Percentiles rank a stretch among this genome's conserved stretches.
These are phyloP conservation scores for Crotalus helleri DNA, from an alignment of 2,113 vertebrate genomes.

Conservation along the genomic window DNA sequence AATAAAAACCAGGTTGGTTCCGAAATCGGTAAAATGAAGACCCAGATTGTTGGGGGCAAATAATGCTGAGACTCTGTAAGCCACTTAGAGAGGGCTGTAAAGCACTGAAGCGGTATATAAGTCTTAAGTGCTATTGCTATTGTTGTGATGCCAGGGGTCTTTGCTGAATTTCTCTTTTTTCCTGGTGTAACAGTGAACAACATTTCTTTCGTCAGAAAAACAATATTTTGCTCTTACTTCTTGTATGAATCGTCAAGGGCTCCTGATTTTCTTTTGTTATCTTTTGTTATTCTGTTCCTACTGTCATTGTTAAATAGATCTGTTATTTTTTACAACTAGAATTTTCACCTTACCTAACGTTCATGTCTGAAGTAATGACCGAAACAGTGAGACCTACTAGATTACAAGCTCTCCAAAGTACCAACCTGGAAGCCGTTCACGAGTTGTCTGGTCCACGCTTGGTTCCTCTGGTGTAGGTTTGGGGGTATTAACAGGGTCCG, in stretches of 20 bases:
- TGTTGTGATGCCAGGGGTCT: neutral
- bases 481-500: neutral
- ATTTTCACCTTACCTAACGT: neutral
- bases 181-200: neutral
- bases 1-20: too few species aligned
- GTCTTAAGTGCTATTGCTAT: too few species aligned
- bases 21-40: too few species aligned
- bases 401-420: rapidly evolving
- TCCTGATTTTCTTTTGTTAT: too few species aligned
- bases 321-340: neutral
- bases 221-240: neutral
- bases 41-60: too few species aligned
- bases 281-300: neutral
- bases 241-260: neutral
- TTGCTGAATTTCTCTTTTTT: neutral
- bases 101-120: too few species aligned
- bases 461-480: neutral
- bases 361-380: neutral
- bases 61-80: too few species aligned
- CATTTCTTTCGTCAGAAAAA: neutral
- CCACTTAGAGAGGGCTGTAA: too few species aligned
- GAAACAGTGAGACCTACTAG: neutral
- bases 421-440: neutral
- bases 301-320: neutral
- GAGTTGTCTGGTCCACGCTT: neutral